Evolutionary conservation across 1,140 invertebrate species (phyloP).

Genomic region (Orius insidiosus): DNA sequence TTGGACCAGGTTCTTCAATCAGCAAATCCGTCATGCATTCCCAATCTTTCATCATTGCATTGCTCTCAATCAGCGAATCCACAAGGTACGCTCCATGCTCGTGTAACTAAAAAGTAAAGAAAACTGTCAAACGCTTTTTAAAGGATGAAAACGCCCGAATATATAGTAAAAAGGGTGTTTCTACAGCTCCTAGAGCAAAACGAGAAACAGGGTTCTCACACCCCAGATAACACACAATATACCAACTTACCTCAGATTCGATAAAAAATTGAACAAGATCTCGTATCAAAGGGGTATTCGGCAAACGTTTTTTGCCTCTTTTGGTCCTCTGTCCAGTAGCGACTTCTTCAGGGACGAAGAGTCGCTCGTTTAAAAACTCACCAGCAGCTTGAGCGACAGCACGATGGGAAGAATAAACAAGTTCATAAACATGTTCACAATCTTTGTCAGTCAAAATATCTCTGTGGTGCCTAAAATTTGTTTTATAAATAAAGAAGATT

Average conservation of each 20-base stretch:
- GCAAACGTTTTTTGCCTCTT: slow-evolving; percentile 70
- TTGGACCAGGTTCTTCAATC: slow-evolving; percentile 78
- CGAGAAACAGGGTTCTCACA: too few relatives aligned
- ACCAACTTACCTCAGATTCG: slow-evolving; percentile 89
- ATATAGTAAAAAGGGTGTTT: too few relatives aligned
- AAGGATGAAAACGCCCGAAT: too few relatives aligned
- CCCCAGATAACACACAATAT: too few relatives aligned
- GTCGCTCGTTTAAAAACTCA: slow-evolving; percentile 91
- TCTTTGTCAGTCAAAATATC: slow-evolving; percentile 93
- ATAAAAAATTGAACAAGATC: slow-evolving; percentile 98
- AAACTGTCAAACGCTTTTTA: too few relatives aligned
- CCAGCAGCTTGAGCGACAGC: slow-evolving; percentile 91
- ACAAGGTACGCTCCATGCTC: slow-evolving; percentile 96
- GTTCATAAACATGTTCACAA: slow-evolving; percentile 97
- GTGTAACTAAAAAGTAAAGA: slow-evolving; percentile 42
- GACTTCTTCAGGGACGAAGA: slow-evolving; percentile 67
- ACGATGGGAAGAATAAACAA: slow-evolving; percentile 94
- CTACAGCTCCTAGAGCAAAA: too few relatives aligned
- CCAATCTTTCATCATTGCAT: slow-evolving; percentile 99
- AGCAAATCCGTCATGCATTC: slow-evolving; percentile 97
- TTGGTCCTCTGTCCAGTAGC: slow-evolving; percentile 56
- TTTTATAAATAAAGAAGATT: neutral
- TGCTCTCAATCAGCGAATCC: slow-evolving; percentile 97
- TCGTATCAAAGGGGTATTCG: slow-evolving; percentile 86
- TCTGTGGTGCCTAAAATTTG: slow-evolving; percentile 55